Conservation (phyloP, 2,888 invertebrate genomes). For the Lithophane semibrunnea region DNA sequence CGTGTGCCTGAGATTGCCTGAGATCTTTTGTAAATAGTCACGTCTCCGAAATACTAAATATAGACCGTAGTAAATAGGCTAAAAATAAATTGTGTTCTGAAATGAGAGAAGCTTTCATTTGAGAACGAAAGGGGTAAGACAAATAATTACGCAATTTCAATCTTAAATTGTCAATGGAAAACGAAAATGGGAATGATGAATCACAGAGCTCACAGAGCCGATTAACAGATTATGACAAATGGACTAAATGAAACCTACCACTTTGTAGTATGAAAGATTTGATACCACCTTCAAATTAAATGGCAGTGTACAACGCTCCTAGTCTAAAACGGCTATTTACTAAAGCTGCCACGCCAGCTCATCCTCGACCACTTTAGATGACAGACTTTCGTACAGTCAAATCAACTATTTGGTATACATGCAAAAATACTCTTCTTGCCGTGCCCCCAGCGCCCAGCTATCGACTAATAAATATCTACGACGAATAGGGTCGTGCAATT, state of each 20-base stretch:
- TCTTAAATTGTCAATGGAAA: neutral
- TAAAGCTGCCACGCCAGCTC: conserved; percentile 25
- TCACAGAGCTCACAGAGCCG: neutral
- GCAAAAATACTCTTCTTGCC: neutral
- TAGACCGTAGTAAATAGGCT: conserved; percentile 10
- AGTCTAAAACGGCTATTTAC: neutral
- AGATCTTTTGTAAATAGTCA: neutral
- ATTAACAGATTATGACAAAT: neutral
- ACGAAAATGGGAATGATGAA: neutral
- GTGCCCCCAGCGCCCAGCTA: neutral
- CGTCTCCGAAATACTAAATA: conserved; percentile 1
- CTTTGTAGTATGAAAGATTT: neutral
- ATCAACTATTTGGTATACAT: neutral
- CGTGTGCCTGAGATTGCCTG: neutral
- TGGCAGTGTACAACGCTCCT: neutral
- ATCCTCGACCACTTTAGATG: conserved; percentile 30
- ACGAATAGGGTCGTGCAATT: neutral
- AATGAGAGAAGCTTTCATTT: neutral
- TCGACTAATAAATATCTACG: neutral
- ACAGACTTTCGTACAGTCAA: conserved; percentile 30
- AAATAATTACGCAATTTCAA: conserved; percentile 19
- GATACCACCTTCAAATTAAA: neutral
- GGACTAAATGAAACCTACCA: neutral
- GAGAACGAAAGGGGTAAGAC: neutral
- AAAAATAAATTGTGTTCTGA: conserved; percentile 9